Conservation (phyloP, 1,140 invertebrate genomes). For the Mercenaria mercenaria region DNA sequence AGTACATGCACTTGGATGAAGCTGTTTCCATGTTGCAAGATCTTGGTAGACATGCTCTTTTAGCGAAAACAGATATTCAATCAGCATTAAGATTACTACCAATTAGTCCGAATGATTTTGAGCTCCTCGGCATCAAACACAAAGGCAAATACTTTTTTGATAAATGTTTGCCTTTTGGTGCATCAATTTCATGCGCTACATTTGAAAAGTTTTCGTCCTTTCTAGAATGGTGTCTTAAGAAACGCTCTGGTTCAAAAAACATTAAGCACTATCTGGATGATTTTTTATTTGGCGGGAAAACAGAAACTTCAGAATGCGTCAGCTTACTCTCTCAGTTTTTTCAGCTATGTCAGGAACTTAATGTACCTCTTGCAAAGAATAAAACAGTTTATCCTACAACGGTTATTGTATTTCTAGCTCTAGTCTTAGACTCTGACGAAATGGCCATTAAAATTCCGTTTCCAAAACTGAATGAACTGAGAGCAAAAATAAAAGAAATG, state of each 20-base stretch:
- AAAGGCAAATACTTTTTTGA: conserved; percentile 16
- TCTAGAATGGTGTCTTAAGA: conserved; percentile 3
- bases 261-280: conserved; percentile 27
- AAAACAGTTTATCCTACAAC: conserved; percentile 46
- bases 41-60: conserved; percentile 11
- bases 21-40: conserved; percentile 56
- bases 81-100: conserved; percentile 48
- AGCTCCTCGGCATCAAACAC: neutral
- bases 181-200: neutral
- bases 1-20: conserved; percentile 64
- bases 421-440: conserved; percentile 46
- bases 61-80: conserved; percentile 54
- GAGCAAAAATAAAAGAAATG: neutral
- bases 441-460: conserved; percentile 44
- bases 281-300: conserved; percentile 7
- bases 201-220: conserved; percentile 37
- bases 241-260: neutral
- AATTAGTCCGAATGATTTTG: conserved; percentile 27
- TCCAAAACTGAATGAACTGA: conserved; percentile 40
- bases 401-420: conserved; percentile 50
- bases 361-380: conserved; percentile 30
- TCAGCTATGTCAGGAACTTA: neutral
- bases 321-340: neutral
- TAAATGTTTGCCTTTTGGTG: conserved; percentile 33
- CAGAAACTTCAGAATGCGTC: neutral